phyloP scores from a whole-genome alignment of 1,140 invertebrate species.

The Lamellibrachia luymesi region DNA sequence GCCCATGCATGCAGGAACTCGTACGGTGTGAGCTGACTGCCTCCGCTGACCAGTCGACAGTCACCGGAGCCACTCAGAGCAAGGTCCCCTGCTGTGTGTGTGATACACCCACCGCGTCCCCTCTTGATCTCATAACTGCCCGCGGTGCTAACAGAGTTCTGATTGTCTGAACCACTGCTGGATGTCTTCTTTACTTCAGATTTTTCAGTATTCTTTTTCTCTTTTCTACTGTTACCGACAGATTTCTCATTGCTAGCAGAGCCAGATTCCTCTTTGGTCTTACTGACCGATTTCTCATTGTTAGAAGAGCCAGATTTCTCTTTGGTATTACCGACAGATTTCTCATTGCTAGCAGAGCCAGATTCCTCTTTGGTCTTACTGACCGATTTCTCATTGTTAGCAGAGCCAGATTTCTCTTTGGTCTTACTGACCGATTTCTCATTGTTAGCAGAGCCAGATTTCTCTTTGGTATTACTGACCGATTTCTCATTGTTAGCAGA shows the following conservation, averaged over 20 bases:
- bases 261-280: no score
- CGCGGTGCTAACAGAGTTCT: neutral
- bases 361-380: no score
- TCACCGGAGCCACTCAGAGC: neutral
- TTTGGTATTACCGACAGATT: neutral
- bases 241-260: no score
- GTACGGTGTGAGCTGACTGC: slow-evolving; percentile 43
- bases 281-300: no score
- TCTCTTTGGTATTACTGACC: neutral
- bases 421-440: neutral
- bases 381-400: no score
- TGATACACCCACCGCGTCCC: neutral
- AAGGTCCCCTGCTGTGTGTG: neutral
- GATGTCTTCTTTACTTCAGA: neutral
- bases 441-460: neutral
- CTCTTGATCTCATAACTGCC: neutral
- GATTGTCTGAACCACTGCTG: neutral
- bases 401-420: neutral
- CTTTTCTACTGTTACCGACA: neutral
- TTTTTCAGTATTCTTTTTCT: neutral
- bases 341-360: no score
- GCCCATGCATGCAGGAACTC: slow-evolving; percentile 54
- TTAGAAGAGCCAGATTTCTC: neutral
- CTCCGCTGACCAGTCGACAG: neutral
- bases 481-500: no score